Evolutionary conservation across 35 echinoderm and acorn worm species (phyloP).

Genomic region (Ptychodera flava): DNA sequence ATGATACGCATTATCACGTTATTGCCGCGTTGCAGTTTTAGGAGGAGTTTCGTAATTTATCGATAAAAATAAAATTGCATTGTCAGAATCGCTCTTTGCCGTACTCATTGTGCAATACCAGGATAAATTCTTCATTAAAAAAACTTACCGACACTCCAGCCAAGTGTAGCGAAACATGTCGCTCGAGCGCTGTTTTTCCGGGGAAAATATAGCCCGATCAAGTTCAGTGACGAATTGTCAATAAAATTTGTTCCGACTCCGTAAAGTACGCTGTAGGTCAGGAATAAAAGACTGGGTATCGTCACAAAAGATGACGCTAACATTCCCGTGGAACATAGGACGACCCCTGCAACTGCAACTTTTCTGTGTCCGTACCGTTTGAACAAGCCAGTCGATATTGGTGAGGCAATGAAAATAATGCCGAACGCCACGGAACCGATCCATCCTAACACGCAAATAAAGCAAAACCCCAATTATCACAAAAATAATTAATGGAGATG

Average conservation of each 20-base stretch:
- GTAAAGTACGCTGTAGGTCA: slow-evolving; percentile 86
- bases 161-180: slow-evolving; percentile 91
- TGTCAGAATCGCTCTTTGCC: neutral
- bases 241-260: slow-evolving; percentile 88
- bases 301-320: slow-evolving; percentile 63
- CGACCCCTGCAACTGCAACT: slow-evolving; percentile 55
- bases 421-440: slow-evolving; percentile 88
- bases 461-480: too few species aligned
- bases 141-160: slow-evolving; percentile 86
- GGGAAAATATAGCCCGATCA: slow-evolving; percentile 82
- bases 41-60: neutral
- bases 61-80: neutral
- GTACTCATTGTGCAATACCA: neutral
- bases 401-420: slow-evolving; percentile 83
- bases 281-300: slow-evolving; percentile 59
- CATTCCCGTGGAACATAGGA: slow-evolving; percentile 64
- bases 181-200: slow-evolving; percentile 92
- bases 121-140: neutral
- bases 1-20: neutral
- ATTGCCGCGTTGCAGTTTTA: neutral
- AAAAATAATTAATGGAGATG: too few species aligned
- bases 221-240: slow-evolving; percentile 80
- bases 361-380: slow-evolving; percentile 83
- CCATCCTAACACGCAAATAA: slow-evolving; percentile 56
- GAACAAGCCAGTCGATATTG: slow-evolving; percentile 91